These are phyloP conservation scores for Aphelinus atriplicis DNA, from an alignment of 1,140 invertebrate species.

Conservation along the genomic window DNA sequence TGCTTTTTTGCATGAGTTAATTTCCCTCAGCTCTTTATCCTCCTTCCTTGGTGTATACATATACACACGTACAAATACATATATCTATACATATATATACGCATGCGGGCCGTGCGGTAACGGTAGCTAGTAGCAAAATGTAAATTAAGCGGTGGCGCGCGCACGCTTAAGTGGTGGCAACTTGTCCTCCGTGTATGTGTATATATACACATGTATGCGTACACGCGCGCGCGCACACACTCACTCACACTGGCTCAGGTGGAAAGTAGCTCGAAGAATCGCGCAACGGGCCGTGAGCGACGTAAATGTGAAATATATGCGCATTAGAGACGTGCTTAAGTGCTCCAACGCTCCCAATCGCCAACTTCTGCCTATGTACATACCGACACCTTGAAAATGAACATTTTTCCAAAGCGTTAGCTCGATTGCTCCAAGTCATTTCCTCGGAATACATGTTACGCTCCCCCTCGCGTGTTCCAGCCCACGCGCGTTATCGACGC, in stretches of 20 bases:
- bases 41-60: not conserved
- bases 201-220: not conserved
- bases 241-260: too few species aligned
- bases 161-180: constrained; percentile 9
- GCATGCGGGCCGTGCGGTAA: constrained; percentile 42
- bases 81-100: too few species aligned
- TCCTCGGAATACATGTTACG: too few species aligned
- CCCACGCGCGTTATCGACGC: too few species aligned
- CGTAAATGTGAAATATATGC: constrained; percentile 34
- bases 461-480: too few species aligned
- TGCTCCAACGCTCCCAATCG: not conserved
- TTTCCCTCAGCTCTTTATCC: not conserved
- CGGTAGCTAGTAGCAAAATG: constrained; percentile 46
- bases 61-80: too few species aligned
- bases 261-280: constrained; percentile 7
- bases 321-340: constrained; percentile 24
- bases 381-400: constrained; percentile 16
- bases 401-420: not conserved
- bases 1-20: constrained; percentile 12
- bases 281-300: constrained; percentile 8
- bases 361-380: too few species aligned
- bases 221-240: not conserved
- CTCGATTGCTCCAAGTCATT: too few species aligned
- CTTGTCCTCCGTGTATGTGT: constrained; percentile 12
- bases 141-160: constrained; percentile 2